A percentile compares a stretch with the other conserved stretches of the same genome.
These are phyloP conservation scores for Brachionus rubens DNA, from an alignment of 1,140 invertebrate genomes.

Conservation along the genomic window DNA sequence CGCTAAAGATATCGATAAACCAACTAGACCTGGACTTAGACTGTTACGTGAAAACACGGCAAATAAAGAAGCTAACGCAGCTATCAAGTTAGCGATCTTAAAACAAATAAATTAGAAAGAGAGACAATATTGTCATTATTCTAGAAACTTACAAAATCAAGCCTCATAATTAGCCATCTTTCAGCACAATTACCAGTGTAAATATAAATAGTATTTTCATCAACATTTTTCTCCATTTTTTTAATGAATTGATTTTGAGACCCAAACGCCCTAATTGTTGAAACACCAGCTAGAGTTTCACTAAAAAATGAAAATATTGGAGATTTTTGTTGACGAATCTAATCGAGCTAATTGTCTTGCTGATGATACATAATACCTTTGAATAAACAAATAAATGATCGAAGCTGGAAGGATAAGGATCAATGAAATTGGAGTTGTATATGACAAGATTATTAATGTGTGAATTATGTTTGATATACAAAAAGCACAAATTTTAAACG, in stretches of 20 bases:
- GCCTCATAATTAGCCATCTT: slow-evolving; percentile 30
- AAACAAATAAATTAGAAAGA: too few relatives aligned
- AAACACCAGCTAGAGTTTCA: slow-evolving; percentile 69
- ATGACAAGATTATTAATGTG: slow-evolving; percentile 46
- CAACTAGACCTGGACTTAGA: slow-evolving; percentile 60
- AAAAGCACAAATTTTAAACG: slow-evolving; percentile 42
- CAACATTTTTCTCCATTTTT: slow-evolving; percentile 27
- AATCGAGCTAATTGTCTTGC: slow-evolving; percentile 89
- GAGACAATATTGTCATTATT: too few relatives aligned
- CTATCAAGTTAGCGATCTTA: slow-evolving; percentile 43
- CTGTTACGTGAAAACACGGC: slow-evolving; percentile 27
- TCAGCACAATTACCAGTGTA: slow-evolving; percentile 45
- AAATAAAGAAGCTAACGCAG: slow-evolving; percentile 41
- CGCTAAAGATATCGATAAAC: slow-evolving; percentile 64
- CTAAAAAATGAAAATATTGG: slow-evolving; percentile 97
- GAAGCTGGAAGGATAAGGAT: slow-evolving; percentile 36
- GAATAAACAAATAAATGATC: slow-evolving; percentile 39
- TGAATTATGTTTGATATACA: slow-evolving; percentile 35
- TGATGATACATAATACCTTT: slow-evolving; percentile 73
- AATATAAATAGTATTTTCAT: slow-evolving; percentile 43
- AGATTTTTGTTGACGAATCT: slow-evolving; percentile 87
- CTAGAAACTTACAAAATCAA: slow-evolving; percentile 29
- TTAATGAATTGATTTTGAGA: slow-evolving; percentile 61
- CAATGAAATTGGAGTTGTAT: slow-evolving; percentile 43
- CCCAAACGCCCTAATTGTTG: slow-evolving; percentile 65